Conservation (phyloP, 1,140 invertebrate genomes). For the Meloidogyne hapla region DNA sequence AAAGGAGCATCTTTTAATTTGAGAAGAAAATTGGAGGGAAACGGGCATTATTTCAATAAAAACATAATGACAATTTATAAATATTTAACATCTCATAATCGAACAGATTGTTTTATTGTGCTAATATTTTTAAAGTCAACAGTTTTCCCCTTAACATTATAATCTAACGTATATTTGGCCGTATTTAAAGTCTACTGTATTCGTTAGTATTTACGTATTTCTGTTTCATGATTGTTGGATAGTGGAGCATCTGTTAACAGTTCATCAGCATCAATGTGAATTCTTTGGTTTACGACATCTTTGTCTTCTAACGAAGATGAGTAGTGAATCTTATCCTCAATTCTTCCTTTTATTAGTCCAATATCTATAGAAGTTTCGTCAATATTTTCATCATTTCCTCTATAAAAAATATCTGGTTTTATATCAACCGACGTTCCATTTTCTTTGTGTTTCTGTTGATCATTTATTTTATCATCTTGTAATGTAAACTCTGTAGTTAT, state of each 20-base stretch:
- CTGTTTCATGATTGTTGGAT: neutral
- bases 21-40: neutral
- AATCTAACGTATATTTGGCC: no score
- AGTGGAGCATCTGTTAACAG: constrained; percentile 6
- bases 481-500: neutral
- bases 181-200: neutral
- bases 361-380: neutral
- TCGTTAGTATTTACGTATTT: neutral
- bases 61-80: no score
- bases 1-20: neutral
- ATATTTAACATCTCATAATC: no score
- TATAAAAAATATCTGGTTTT: neutral
- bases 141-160: no score
- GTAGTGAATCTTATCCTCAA: neutral
- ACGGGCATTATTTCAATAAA: neutral
- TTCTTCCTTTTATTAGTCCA: neutral
- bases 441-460: neutral
- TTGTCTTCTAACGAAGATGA: neutral
- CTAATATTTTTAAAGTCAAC: neutral
- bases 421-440: no score
- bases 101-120: neutral
- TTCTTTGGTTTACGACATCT: neutral
- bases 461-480: neutral
- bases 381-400: neutral
- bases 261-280: constrained; percentile 18